Evolutionary conservation across 2,113 vertebrate genomes (phyloP), one percentile per base, ranked within the genome.

Genomic region (Oreotrochilus melanogaster): DNA sequence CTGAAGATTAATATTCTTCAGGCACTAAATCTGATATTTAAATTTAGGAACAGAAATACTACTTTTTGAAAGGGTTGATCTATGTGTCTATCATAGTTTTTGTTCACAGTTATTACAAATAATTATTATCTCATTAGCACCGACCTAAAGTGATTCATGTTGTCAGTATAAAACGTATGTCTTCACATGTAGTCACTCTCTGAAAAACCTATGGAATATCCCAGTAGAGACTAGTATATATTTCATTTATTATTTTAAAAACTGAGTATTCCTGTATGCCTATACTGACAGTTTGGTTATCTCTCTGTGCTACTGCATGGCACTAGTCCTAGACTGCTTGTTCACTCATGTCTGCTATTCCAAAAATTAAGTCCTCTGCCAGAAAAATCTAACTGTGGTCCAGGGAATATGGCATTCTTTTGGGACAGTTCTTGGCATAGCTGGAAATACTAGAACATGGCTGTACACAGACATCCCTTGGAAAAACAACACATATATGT

Each of bases 81-180:
- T 6, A 14, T 16, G 12, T 37, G 11, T 86, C 74, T 57, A 37
- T 78, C 9, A 45, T 19, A 88, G 3, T 3, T 79, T 18, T 62
- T 83, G 9, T 53, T 93, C 58, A 45, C 22, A 88, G 3, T 2
- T 79, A 16, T 62, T 83, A 15, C 17, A 89, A 86, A 31, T 28
- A 6, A 25, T 18, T 45, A 45, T 47, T 17, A 60, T 23, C 8
- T 6, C 14, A 23, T 86, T 88, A 91, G 61, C 53, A 18, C 24
- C 18, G 48, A 45, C 3, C 10, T 78, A 18, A 70, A 73, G 2
- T 33, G 19, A 64, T 18, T 82, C 82, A 75, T 19, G 19, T 8
- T 45, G 2, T 42, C 22, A 19, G 10, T 54, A 76, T 1, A 7
- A 61, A 54, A 42, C 24, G 0, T 12, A 6, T n/a, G 21, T 27